Evolutionary conservation across 2,888 invertebrate genomes (phyloP).

Genomic region (Caenorhabditis doughertyi): DNA sequence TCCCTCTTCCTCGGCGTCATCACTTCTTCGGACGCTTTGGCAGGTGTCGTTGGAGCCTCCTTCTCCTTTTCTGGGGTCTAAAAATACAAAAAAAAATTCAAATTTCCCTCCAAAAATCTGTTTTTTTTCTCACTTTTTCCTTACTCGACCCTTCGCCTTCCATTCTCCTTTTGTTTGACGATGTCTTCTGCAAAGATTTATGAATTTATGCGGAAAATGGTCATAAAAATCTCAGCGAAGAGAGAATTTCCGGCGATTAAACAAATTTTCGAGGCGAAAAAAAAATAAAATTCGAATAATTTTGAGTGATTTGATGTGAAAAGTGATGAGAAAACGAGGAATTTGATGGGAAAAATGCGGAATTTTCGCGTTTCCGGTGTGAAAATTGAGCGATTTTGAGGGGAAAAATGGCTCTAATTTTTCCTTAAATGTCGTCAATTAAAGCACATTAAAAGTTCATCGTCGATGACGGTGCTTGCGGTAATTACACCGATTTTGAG

Average conservation of each 20-base stretch:
- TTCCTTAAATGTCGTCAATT: constrained; percentile 5
- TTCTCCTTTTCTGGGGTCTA: too few species aligned
- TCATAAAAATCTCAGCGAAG: constrained; percentile 2
- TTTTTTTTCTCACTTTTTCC: not conserved
- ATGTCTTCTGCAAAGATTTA: not conserved
- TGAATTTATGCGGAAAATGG: not conserved
- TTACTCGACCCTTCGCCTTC: constrained; percentile 27
- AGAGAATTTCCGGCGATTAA: constrained; percentile 28
- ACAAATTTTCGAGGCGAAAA: not conserved
- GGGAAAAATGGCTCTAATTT: not conserved
- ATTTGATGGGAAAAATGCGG: constrained; percentile 33
- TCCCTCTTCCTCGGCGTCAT: too few species aligned
- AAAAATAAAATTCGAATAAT: not conserved
- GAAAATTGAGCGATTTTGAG: constrained; percentile 18
- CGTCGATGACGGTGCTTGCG: not conserved
- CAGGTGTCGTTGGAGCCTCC: too few species aligned
- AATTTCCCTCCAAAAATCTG: not conserved
- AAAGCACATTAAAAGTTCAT: constrained; percentile 12
- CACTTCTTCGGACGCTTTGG: too few species aligned
- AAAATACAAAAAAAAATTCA: not conserved
- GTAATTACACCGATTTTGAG: not conserved
- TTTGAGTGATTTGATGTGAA: not conserved
- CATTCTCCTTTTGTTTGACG: constrained; percentile 1
- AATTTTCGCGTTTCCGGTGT: constrained; percentile 12
- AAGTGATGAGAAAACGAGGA: constrained; percentile 36